Evolutionary conservation across 2,888 invertebrate genomes (phyloP), one percentile per base, ranked within the genome.

Genomic region (Mesochorus sp.): DNA sequence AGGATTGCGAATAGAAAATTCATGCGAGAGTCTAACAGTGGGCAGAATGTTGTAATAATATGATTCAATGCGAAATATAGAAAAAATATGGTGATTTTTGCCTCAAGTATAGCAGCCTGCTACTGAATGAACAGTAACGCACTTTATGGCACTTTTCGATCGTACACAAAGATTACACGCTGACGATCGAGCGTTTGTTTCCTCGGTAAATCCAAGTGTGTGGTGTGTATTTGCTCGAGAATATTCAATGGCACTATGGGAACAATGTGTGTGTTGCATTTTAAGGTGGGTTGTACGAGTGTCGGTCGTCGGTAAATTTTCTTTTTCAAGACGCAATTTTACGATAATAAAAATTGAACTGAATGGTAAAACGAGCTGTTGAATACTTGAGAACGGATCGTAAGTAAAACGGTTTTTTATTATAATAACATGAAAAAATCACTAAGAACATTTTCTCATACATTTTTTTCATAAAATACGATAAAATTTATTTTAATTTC

Each of bases 181-280:
- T 19, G 62, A 78, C 62, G 37, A 47, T 59, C 49, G 47, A 19
- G 42, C 70, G 47, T 70, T 73, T 78, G 68, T 78, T 78, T 78
- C 74, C 70, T 73, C 66, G 64, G 64, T 62, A 75, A 78, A 78
- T 73, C 64, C 73, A 74, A 78, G 70, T 64, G 57, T 21, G 39
- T 42, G 12, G 31, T 31, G n/a, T 26, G 17, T 44, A 49, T 21
- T 37, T 24, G 19, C 44, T 8, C 31, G 17, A 14, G 57, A 57
- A 4, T n/a, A n/a, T 37, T 68, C 68, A 47, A 68, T 59, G 44
- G 31, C 34, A 14, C 31, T 31, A n/a, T n/a, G 57, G 21, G 68
- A 57, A 57, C 19, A 31, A 57, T 42, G 62, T 21, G 31, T 14
- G 44, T 19, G 2, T 21, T 12, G 21, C 17, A 68, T 34, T n/a